Base-by-base conservation (phyloP, 2,888 invertebrate genomes). In the Caenorhabditis sp. region DNA sequence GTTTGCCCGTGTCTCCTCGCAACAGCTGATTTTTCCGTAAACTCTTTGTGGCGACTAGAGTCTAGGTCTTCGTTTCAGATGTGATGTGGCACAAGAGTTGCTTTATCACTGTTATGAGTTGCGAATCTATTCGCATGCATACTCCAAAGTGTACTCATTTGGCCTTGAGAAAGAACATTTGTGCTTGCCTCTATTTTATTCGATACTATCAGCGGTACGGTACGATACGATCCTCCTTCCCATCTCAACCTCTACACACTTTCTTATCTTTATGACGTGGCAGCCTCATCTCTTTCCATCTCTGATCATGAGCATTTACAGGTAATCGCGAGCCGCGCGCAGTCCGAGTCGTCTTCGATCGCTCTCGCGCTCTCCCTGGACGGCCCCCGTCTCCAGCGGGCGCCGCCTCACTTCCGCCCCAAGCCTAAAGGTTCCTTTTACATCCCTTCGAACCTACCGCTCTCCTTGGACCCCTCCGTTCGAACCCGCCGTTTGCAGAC, bases 351-450 rank as follows among this genome's bases (percentile, higher is more conserved):
- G 55, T 37, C 55, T 45, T 45, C 68, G 56, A 56, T 56, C 30
- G 56, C 52, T 37, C 35, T 56, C 20, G 65, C 55, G 55, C 20
- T 68, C 56, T 39, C 30, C 30, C 41, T 59, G 58, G 68, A 68
- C 68, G 68, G 68, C 58, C 50, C 58, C 68, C 68, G 68, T 48
- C 56, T 50, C 20, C 58, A 48, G 30, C 56, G 56, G 68, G 56
- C 68, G 66, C 30, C 46, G 39, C 68, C 68, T 41, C 39, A 30
- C 39, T 41, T 24, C 45, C 56, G 37, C 55, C 17, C 9, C 56
- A 41, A 65, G 37, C 13, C 37, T 53, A 65, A 65, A 65, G 59
- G 58, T 58, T 58, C 41, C 52, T 24, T 68, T 58, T 68, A 59
- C 32, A 43, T 22, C 39, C 46, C 37, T 17, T 46, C 39, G 32